Evolutionary conservation across 2,113 vertebrate species (phyloP).

Genomic region (Ornithorhynchus anatinus): DNA sequence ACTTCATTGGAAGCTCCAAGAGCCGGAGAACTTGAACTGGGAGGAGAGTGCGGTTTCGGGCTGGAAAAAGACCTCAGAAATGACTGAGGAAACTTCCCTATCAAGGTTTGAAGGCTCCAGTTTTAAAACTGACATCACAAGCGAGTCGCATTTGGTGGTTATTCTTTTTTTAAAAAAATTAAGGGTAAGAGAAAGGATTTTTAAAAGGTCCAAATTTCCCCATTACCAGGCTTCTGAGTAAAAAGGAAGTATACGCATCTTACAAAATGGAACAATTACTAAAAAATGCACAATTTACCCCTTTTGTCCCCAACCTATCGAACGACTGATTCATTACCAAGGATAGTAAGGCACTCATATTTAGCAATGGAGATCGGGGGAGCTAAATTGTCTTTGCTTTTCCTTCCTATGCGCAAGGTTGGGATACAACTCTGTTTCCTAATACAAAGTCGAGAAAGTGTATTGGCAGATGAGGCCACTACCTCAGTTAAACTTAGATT

Average conservation of each 20-base stretch:
- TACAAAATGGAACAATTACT: rapidly evolving
- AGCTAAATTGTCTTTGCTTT: background rate
- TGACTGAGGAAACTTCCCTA: background rate
- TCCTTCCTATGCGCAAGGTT: background rate
- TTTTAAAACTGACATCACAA: background rate
- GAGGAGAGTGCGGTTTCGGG: background rate
- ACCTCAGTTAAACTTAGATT: constrained; percentile 53
- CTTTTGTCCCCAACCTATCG: background rate
- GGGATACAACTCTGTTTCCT: background rate
- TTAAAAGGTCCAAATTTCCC: background rate
- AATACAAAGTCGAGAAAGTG: constrained; percentile 1
- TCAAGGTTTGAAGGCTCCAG: background rate
- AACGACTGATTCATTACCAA: background rate
- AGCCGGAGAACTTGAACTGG: background rate
- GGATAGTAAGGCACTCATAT: background rate
- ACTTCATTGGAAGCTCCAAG: background rate
- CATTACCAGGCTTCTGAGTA: background rate
- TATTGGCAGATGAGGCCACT: background rate
- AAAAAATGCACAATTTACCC: background rate
- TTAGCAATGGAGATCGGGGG: background rate
- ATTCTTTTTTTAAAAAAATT: background rate
- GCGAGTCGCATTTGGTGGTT: background rate
- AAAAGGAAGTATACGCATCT: background rate
- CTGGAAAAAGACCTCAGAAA: background rate
- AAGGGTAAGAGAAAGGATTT: constrained; percentile 10